Evolutionary conservation across 2,797 vertebrate species (phyloP), one percentile per base, ranked within the genome.

Genomic region (Hyperoplus immaculatus): DNA sequence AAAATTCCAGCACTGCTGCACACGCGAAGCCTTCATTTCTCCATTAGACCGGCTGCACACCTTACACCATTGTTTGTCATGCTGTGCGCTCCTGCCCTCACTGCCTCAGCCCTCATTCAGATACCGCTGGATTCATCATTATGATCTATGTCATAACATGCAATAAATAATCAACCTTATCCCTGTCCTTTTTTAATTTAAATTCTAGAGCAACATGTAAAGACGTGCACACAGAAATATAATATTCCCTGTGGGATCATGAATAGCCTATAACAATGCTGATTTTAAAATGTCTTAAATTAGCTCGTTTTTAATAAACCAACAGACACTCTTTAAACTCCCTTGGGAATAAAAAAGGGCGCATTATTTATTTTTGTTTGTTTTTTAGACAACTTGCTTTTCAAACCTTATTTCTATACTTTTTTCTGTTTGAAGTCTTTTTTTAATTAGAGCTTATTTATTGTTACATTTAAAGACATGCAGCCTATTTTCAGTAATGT

Each of bases 21-120:
- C 63, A 12, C 71, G 45, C 69, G 42, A 45, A n/a, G 69, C 2
- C 78, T 59, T 55, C 41, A 51, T 69, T 38, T 50, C 63, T 54
- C 55, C 65, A 41, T 61, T 7, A 75, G 39, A 14, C 41, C 73
- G 18, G 57, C 66, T 56, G 73, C 57, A 57, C 84, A 88, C 84
- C 78, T 86, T 45, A 1, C 29, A 29, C 75, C 75, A 46, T 61
- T 58, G 61, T 75, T 57, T 55, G 68, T 51, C 74, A 45, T 61
- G 21, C 69, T n/a, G 70, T 55, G 82, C 80, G 51, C 75, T 69
- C 36, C 58, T 63, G 62, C 70, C 29, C 43, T 36, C 78, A 36
- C 70, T 53, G 69, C 43, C 80, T 77, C 82, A 38, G 3, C 45
- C 69, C 55, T 75, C 56, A 72, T 75, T 66, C 8, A 75, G 62